Evolutionary conservation across 2,888 invertebrate species (phyloP), one percentile per base, ranked within the genome.

Genomic region (Podotricha telesiphe): DNA sequence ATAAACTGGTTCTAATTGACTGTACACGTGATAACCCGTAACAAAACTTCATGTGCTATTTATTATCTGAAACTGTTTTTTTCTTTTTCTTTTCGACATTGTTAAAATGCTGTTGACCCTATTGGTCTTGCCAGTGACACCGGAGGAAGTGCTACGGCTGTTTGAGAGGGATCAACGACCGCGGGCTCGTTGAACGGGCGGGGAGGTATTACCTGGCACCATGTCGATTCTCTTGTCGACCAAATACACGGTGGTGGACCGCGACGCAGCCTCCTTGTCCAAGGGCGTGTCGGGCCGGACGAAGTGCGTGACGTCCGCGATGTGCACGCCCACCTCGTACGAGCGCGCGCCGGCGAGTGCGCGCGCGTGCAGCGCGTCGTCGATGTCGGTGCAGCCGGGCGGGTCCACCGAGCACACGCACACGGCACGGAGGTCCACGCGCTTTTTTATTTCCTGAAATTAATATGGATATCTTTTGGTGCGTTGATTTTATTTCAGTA

Each of bases 371-470:
- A 99, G 89, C 0, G 99, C 99, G 86, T 99, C 99, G 84, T 99
- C 99, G 74, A 99, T 99, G 85, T 99, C 99, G 0, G 99, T 99
- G 86, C 99, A 99, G 0, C 99, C 99, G 0, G 98, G 98, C 2
- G 99, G 99, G 94, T 99, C 99, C 0, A 99, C 99, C 0, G 98
- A 99, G 82, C 99, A 99, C 53, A 99, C 95, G 79, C 95, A 95
- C 4, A 98, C 84, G 66, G 97, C 94, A 13, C 99, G 95, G 0
- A 99, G 92, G 85, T 99, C 99, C 11, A 95, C 95, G 22, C 99
- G 95, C 77, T 95, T 95, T 22, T 94, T 94, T 70, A 96, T 93
- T 83, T 98, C 97, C 96, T 97, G 78, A 0, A 82, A 81, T 45
- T 0, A 48, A 13, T 20, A 20, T 50, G 19, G 2, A 10, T 19